A percentile compares a stretch with the other conserved stretches of the same genome.
Conservation (phyloP, 2,888 invertebrate species). For the Cetonia aurata region DNA sequence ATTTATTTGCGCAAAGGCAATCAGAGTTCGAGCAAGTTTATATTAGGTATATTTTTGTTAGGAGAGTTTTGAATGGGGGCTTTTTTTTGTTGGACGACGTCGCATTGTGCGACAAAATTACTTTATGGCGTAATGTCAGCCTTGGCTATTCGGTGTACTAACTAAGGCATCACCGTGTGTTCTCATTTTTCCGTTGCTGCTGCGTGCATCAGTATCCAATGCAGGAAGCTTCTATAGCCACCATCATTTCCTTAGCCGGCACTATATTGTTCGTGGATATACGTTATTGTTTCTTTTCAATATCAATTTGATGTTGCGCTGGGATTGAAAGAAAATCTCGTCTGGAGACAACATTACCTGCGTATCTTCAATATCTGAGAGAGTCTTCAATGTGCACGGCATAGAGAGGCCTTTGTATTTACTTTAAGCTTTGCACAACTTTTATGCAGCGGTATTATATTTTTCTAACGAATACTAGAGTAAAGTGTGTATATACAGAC, state of each 20-base stretch:
- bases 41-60: conserved; percentile 51
- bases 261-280: conserved; percentile 6
- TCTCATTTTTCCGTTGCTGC: conserved; percentile 16
- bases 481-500: no score
- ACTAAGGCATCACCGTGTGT: conserved; percentile 18
- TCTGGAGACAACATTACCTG: conserved; percentile 30
- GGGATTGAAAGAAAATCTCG: conserved; percentile 33
- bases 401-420: conserved; percentile 10
- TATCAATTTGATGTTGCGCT: conserved; percentile 32
- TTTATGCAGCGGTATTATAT: neutral
- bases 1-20: conserved; percentile 58
- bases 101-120: conserved; percentile 54
- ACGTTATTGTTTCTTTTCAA: conserved; percentile 33
- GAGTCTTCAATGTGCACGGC: neutral
- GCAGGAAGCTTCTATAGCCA: conserved; percentile 11
- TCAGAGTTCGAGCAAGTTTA: conserved; percentile 56
- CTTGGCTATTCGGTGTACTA: conserved; percentile 46
- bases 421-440: conserved; percentile 23
- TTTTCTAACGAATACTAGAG: no score
- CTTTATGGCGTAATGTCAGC: conserved; percentile 51
- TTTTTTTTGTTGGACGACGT: conserved; percentile 48
- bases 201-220: conserved; percentile 10
- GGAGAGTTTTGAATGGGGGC: conserved; percentile 48
- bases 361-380: conserved; percentile 37
- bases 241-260: conserved; percentile 25